Percentiles rank a stretch among this genome's conserved stretches.
Conservation (phyloP, 1,140 invertebrate genomes). For the Calliopsis andreniformis region DNA sequence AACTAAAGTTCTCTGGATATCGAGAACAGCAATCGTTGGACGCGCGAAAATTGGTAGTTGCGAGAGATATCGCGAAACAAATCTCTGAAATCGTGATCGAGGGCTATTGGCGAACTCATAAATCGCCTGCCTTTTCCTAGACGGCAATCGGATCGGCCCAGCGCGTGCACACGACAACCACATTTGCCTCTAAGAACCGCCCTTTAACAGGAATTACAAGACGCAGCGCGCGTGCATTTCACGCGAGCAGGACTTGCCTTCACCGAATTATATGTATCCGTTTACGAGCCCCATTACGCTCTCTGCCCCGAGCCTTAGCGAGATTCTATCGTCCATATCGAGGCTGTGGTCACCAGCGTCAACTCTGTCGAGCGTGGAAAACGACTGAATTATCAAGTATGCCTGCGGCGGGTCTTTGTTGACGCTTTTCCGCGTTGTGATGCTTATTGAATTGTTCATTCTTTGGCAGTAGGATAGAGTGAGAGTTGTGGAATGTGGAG, state of each 20-base stretch:
- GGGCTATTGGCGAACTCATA: slow-evolving; percentile 50
- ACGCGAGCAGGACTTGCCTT: background rate
- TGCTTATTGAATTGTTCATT: background rate
- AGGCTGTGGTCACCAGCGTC: background rate
- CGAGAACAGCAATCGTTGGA: slow-evolving; percentile 17
- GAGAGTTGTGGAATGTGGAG: too few relatives aligned
- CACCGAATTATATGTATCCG: slow-evolving; percentile 47
- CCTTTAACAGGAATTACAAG: slow-evolving; percentile 23
- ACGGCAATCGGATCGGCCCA: background rate
- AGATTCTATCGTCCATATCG: slow-evolving; percentile 49
- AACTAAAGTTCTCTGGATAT: slow-evolving; percentile 6
- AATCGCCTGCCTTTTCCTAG: slow-evolving; percentile 34
- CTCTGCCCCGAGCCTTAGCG: slow-evolving; percentile 22
- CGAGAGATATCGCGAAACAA: slow-evolving; percentile 49
- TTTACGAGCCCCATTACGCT: slow-evolving; percentile 30
- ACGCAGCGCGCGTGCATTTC: slow-evolving; percentile 20
- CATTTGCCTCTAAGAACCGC: background rate
- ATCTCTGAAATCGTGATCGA: slow-evolving; percentile 57
- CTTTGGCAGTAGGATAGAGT: too few relatives aligned
- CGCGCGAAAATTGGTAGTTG: slow-evolving; percentile 53
- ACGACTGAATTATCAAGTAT: background rate
- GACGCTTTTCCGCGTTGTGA: background rate
- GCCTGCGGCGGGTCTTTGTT: background rate
- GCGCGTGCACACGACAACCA: background rate
- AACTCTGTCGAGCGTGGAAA: background rate